Evolutionary conservation across 2,113 vertebrate species (phyloP).

Genomic region (Spizaetus ornatus): DNA sequence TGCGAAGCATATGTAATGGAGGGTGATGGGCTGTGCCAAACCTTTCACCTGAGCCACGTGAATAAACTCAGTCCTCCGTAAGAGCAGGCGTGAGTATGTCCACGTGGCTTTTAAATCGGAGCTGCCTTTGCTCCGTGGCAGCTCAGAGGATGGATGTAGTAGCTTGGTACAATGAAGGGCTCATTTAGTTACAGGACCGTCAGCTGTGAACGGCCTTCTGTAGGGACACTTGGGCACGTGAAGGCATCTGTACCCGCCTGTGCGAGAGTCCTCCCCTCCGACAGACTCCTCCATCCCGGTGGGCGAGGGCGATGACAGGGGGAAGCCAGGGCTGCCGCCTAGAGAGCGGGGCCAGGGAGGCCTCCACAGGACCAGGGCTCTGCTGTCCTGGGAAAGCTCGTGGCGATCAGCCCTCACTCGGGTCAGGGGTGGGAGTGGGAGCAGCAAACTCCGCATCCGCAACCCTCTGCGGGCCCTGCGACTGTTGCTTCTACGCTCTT

Average conservation of each 20-base stretch:
- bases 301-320: rapidly evolving
- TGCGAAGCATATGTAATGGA: rapidly evolving
- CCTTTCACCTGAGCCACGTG: neutral
- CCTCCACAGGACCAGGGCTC: neutral
- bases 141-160: neutral
- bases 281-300: rapidly evolving
- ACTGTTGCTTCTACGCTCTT: neutral
- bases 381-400: neutral
- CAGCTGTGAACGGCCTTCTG: neutral
- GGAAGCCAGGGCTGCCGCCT: neutral
- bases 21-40: neutral
- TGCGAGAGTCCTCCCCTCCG: rapidly evolving
- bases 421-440: neutral
- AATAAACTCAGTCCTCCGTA: neutral
- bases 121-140: neutral
- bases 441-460: neutral
- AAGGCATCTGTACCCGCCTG: neutral
- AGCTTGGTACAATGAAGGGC: neutral
- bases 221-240: neutral
- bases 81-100: neutral
- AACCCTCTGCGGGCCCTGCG: neutral
- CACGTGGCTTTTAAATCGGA: rapidly evolving
- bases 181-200: too few species aligned
- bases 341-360: neutral
- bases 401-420: rapidly evolving